Evolutionary conservation across 2,888 invertebrate species (phyloP).

Genomic region (Limnephilus rhombicus): DNA sequence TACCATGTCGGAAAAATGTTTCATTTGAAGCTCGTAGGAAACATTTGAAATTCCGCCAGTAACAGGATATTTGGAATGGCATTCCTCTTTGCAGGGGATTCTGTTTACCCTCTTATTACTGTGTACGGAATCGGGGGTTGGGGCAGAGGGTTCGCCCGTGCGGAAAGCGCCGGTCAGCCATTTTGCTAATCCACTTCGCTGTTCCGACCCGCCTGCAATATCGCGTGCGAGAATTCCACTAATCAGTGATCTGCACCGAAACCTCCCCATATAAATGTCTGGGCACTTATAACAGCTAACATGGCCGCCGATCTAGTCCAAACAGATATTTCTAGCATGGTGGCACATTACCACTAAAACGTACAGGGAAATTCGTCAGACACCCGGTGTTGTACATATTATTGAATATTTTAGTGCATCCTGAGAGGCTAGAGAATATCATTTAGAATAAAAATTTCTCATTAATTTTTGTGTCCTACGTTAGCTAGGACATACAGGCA

Average conservation of each 20-base stretch:
- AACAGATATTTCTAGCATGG: too few species aligned
- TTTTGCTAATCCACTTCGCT: conserved; percentile 58
- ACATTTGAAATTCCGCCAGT: conserved; percentile 25
- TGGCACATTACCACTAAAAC: too few species aligned
- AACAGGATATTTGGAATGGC: conserved; percentile 40
- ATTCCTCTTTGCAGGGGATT: conserved; percentile 23
- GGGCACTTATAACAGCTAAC: not conserved
- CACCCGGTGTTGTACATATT: too few species aligned
- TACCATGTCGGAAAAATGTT: conserved; percentile 34
- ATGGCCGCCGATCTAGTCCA: too few species aligned
- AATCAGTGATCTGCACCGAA: not conserved
- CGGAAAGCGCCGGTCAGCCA: conserved; percentile 56
- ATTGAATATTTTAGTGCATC: too few species aligned
- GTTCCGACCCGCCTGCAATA: conserved; percentile 20
- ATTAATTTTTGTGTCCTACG: too few species aligned
- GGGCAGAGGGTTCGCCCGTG: not conserved
- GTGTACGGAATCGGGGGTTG: not conserved
- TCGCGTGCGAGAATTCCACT: conserved; percentile 3
- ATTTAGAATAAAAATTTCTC: too few species aligned
- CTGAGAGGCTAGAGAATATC: too few species aligned
- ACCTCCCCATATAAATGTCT: not conserved
- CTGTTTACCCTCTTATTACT: not conserved
- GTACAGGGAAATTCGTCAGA: too few species aligned
- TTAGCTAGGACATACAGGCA: too few species aligned
- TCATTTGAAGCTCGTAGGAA: conserved; percentile 26